Conservation (phyloP, 2,113 vertebrate genomes). For the Sturnus vulgaris region DNA sequence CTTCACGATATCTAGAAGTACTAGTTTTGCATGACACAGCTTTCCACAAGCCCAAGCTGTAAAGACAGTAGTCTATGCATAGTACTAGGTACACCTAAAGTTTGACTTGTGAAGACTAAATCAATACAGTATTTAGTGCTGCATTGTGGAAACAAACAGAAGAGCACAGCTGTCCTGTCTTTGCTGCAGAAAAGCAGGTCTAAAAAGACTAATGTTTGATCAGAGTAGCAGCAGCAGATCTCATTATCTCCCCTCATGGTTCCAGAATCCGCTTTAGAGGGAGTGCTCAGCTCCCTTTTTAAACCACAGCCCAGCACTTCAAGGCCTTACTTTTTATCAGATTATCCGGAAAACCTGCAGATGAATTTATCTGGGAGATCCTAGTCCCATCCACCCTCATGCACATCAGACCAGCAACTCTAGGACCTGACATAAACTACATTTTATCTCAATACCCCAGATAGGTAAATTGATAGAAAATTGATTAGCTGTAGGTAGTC, state of each 20-base stretch:
- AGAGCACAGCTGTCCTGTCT: neutral
- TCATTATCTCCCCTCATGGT: neutral
- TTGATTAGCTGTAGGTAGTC: neutral
- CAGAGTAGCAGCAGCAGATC: neutral
- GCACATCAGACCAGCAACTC: neutral
- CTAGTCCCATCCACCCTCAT: neutral
- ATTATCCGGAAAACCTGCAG: neutral
- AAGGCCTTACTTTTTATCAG: neutral
- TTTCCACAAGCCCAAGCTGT: neutral
- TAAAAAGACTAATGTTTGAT: neutral
- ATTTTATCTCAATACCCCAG: neutral
- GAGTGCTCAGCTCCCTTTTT: neutral
- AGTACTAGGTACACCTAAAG: slow-evolving; percentile 43
- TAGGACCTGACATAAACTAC: neutral
- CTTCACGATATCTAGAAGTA: neutral
- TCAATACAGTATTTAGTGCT: slow-evolving; percentile 44
- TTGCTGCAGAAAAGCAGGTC: neutral
- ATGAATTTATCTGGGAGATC: neutral
- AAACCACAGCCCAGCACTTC: neutral
- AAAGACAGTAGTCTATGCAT: neutral
- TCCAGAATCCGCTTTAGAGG: neutral
- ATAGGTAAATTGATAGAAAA: neutral
- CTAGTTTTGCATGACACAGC: neutral
- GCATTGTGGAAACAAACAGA: slow-evolving; percentile 28
- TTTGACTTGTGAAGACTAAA: slow-evolving; percentile 56